Conservation (phyloP, 2,113 vertebrate species). For the Protomyctophum bolini region DNA sequence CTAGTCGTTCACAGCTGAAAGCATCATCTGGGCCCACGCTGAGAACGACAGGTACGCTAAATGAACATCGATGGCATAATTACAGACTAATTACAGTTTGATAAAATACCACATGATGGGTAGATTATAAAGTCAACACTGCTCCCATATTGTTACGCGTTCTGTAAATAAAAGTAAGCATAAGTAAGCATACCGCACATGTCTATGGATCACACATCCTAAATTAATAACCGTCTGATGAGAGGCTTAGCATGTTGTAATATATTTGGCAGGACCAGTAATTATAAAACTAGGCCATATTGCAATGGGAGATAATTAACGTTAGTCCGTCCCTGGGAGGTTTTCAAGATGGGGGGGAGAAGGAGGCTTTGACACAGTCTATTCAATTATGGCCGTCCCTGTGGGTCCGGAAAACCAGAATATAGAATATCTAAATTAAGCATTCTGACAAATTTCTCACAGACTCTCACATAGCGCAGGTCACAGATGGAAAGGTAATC, state of each 20-base stretch:
- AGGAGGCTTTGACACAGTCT: slow-evolving; percentile 80
- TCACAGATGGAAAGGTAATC: slow-evolving; percentile 50
- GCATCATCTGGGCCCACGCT: no score
- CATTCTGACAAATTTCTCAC: slow-evolving; percentile 72
- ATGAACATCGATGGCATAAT: no score
- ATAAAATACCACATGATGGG: no score
- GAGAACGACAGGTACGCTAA: no score
- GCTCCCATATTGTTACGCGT: slow-evolving; percentile 45
- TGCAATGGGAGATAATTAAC: slow-evolving; percentile 85
- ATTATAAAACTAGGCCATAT: slow-evolving; percentile 87
- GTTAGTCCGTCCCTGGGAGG: slow-evolving; percentile 77
- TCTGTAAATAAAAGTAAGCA: slow-evolving; percentile 57
- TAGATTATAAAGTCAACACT: no score
- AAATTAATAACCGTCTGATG: slow-evolving; percentile 65
- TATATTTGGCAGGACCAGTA: slow-evolving; percentile 84
- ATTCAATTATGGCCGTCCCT: slow-evolving; percentile 83
- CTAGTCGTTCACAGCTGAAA: no score
- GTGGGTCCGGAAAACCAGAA: slow-evolving; percentile 72
- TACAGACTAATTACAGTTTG: no score
- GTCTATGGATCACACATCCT: slow-evolving; percentile 40
- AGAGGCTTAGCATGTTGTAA: slow-evolving; percentile 66
- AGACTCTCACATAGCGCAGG: slow-evolving; percentile 57
- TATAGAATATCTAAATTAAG: slow-evolving; percentile 82
- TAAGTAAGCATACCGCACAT: slow-evolving; percentile 25
- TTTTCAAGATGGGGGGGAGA: slow-evolving; percentile 63